Conservation (phyloP, 1,140 invertebrate species). For the Hyposmocoma kahamanoa region DNA sequence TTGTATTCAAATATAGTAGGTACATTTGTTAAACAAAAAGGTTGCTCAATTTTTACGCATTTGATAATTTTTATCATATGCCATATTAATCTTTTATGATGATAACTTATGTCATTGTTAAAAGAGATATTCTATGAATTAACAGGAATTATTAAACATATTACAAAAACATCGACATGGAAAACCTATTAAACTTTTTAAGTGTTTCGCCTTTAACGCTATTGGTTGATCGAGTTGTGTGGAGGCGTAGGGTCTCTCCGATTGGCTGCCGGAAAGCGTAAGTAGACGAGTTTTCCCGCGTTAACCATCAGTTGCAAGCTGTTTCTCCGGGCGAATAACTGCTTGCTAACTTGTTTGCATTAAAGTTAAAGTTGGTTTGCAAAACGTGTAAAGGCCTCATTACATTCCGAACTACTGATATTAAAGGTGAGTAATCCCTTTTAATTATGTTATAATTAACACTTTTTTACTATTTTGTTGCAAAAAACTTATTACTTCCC, state of each 20-base stretch:
- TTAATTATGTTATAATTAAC: background rate
- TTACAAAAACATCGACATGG: slow-evolving; percentile 37
- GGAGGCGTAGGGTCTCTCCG: slow-evolving; percentile 32
- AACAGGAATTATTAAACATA: too few relatives aligned
- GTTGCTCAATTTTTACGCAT: too few relatives aligned
- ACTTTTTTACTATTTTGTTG: background rate
- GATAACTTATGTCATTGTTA: too few relatives aligned
- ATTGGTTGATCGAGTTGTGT: slow-evolving; percentile 38
- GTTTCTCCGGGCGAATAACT: slow-evolving; percentile 40
- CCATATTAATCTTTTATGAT: too few relatives aligned
- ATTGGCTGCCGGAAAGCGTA: slow-evolving; percentile 47
- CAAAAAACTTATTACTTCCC: background rate
- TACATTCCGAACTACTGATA: too few relatives aligned
- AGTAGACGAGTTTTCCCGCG: slow-evolving; percentile 60
- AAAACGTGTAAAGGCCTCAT: slow-evolving; percentile 11
- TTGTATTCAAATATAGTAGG: too few relatives aligned
- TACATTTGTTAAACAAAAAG: too few relatives aligned
- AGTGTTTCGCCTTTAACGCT: slow-evolving; percentile 41
- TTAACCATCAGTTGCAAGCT: slow-evolving; percentile 51
- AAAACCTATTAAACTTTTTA: slow-evolving; percentile 51
- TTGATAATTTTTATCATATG: too few relatives aligned
- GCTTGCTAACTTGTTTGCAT: slow-evolving; percentile 1
- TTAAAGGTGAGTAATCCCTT: slow-evolving; percentile 6
- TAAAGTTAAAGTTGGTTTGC: background rate
- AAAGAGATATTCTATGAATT: too few relatives aligned